Percentiles rank a stretch among this genome's conserved stretches.
Evolutionary conservation across 2,888 invertebrate species (phyloP).

Genomic region (Glyphotaelius pellucidus): DNA sequence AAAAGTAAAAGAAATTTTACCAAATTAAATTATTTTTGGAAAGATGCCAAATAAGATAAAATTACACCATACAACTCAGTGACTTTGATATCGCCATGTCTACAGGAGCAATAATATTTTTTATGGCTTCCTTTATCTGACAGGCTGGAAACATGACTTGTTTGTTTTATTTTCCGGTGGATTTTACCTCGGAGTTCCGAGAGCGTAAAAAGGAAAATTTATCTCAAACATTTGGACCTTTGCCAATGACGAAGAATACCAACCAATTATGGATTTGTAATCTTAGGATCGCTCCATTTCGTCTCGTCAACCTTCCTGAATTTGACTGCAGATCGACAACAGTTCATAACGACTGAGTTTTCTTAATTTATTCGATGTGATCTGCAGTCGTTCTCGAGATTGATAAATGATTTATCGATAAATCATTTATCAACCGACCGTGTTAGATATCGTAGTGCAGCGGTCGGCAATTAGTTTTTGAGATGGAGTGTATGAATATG

Average conservation of each 20-base stretch:
- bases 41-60: not conserved
- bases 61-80: not conserved
- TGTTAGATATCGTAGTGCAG: too few relatives aligned
- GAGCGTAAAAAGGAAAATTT: slow-evolving; percentile 19
- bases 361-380: too few relatives aligned
- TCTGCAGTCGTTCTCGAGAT: too few relatives aligned
- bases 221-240: slow-evolving; percentile 12
- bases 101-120: not conserved
- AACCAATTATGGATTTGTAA: not conserved
- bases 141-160: not conserved
- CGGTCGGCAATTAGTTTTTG: too few relatives aligned
- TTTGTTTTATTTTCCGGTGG: not conserved
- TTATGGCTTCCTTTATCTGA: slow-evolving; percentile 29
- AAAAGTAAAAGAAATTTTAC: not conserved
- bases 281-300: not conserved
- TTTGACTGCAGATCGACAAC: too few relatives aligned
- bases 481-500: too few relatives aligned
- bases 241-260: slow-evolving; percentile 19
- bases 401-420: too few relatives aligned
- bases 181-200: slow-evolving; percentile 3
- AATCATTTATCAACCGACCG: too few relatives aligned
- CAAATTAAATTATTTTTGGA: not conserved
- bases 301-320: too few relatives aligned
- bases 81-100: not conserved
- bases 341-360: too few relatives aligned